Conservation (phyloP, 2,113 vertebrate species). For the Menidia beryllina region DNA sequence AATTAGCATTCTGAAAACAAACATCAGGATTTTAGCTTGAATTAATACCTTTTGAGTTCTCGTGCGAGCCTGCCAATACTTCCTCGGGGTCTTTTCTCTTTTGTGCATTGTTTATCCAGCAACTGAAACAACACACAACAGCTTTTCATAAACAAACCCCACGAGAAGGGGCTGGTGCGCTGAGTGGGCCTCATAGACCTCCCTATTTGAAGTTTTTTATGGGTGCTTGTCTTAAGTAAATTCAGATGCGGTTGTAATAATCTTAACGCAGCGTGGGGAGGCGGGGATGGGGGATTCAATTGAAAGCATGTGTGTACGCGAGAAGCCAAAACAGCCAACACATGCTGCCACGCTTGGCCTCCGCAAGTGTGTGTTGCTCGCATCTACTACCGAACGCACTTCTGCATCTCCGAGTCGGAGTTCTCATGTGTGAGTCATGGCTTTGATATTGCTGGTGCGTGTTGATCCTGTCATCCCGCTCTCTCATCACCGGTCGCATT, state of each 20-base stretch:
- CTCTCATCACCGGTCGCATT: constrained; percentile 3
- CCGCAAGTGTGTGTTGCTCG: constrained; percentile 47
- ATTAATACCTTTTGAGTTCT: neutral
- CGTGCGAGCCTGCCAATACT: constrained; percentile 8
- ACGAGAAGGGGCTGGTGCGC: constrained; percentile 6
- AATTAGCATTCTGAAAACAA: neutral
- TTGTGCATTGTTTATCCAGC: constrained; percentile 42
- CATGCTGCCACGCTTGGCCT: constrained; percentile 46
- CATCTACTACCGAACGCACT: constrained; percentile 43
- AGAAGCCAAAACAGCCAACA: constrained; percentile 60
- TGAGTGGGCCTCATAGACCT: constrained; percentile 61
- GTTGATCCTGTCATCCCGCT: constrained; percentile 14
- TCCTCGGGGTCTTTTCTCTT: constrained; percentile 16
- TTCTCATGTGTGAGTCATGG: constrained; percentile 16
- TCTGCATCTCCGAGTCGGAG: constrained; percentile 17
- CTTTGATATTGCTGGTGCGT: constrained; percentile 24
- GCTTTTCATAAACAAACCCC: constrained; percentile 50
- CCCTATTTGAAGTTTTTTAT: constrained; percentile 81
- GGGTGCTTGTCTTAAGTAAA: constrained; percentile 80
- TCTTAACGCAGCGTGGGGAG: constrained; percentile 65
- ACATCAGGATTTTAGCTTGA: neutral
- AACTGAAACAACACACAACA: constrained; percentile 46
- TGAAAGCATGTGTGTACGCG: constrained; percentile 73
- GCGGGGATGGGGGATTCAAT: constrained; percentile 54
- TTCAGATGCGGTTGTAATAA: constrained; percentile 79